phyloP scores from a whole-genome alignment of 2,888 invertebrate genomes.

The Metellina segmentata region DNA sequence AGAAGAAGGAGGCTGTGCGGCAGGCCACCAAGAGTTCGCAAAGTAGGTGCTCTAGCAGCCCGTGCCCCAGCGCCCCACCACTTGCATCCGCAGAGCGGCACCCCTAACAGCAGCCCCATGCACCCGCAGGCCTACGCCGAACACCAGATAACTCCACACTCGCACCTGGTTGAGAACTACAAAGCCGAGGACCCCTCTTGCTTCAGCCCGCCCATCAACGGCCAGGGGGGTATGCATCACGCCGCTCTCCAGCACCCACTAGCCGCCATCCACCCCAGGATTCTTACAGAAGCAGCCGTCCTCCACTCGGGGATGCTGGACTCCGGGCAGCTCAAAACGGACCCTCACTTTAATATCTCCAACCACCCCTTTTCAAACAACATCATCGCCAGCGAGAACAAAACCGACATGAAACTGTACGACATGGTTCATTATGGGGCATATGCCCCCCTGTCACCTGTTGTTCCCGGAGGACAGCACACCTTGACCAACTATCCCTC shows the following conservation, averaged over 20 bases:
- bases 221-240: slow-evolving; percentile 72
- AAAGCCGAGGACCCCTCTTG: slow-evolving; percentile 72
- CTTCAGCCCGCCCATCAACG: slow-evolving; percentile 64
- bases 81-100: slow-evolving; percentile 50
- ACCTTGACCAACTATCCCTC: slow-evolving; percentile 76
- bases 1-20: slow-evolving; percentile 86
- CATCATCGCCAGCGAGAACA: slow-evolving; percentile 84
- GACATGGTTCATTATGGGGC: slow-evolving; percentile 78
- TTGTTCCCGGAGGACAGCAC: slow-evolving; percentile 67
- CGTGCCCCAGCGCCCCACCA: slow-evolving; percentile 79
- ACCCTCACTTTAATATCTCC: slow-evolving; percentile 80
- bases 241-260: slow-evolving; percentile 70
- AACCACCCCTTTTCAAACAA: slow-evolving; percentile 96
- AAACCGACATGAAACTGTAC: slow-evolving; percentile 78
- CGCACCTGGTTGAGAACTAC: slow-evolving; percentile 63
- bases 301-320: slow-evolving; percentile 84
- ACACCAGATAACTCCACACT: slow-evolving; percentile 54
- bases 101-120: slow-evolving; percentile 72
- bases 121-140: slow-evolving; percentile 27
- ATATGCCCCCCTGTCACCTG: slow-evolving; percentile 79
- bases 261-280: slow-evolving; percentile 82
- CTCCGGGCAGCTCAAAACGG: slow-evolving; percentile 80
- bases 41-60: slow-evolving; percentile 79
- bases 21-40: slow-evolving; percentile 61
- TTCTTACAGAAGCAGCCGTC: slow-evolving; percentile 84